These are phyloP conservation scores for Aphaenogaster ashmeadi DNA, from an alignment of 1,140 invertebrate genomes.

Conservation along the genomic window DNA sequence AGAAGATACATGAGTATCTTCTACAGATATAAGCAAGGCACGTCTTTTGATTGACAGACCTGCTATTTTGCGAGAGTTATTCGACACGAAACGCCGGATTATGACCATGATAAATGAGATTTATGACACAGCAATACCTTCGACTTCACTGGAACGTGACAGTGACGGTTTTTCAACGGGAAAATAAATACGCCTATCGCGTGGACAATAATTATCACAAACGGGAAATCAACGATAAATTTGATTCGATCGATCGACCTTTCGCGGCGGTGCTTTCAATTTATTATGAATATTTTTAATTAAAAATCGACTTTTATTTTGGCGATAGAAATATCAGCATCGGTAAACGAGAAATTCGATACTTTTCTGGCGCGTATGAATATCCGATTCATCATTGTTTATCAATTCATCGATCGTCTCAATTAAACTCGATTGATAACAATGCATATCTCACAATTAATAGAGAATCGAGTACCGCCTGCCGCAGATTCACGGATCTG, in stretches of 20 bases:
- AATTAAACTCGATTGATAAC: constrained; percentile 25
- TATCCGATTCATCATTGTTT: background rate
- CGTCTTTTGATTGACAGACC: constrained; percentile 10
- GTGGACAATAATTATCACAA: background rate
- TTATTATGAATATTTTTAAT: constrained; percentile 5
- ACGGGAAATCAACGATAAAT: background rate
- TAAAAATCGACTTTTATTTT: constrained; percentile 33
- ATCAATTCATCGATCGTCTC: constrained; percentile 11
- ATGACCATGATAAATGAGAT: constrained; percentile 14
- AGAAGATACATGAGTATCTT: background rate
- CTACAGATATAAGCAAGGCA: background rate
- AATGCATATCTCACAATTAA: constrained; percentile 33
- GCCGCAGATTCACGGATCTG: constrained; percentile 18
- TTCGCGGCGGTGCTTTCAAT: background rate
- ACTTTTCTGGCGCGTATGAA: background rate
- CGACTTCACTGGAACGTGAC: background rate
- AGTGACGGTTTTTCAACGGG: background rate
- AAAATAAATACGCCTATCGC: constrained; percentile 1
- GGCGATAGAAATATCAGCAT: constrained; percentile 1
- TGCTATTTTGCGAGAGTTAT: background rate
- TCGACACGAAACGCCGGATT: background rate
- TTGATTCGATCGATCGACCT: background rate
- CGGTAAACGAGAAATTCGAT: background rate
- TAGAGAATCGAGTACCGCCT: background rate
- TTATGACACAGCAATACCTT: constrained; percentile 25